These are phyloP conservation scores for Rhabdomys dilectus DNA, from an alignment of 2,113 vertebrate species.

Conservation along the genomic window DNA sequence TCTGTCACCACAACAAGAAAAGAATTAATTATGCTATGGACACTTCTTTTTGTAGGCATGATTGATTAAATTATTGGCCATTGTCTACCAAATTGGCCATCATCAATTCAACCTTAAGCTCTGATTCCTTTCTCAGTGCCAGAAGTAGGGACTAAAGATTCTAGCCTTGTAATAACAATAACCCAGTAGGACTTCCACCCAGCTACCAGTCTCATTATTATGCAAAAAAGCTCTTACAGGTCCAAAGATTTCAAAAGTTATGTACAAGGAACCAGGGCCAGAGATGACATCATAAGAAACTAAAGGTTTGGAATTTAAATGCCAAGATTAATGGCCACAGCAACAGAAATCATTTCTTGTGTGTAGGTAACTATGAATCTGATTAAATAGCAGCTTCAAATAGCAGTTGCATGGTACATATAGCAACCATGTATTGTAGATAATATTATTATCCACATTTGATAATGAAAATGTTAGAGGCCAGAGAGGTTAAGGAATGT, in stretches of 20 bases:
- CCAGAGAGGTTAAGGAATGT: conserved; percentile 7
- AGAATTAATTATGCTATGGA: background rate
- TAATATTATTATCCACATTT: background rate
- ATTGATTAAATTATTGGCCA: background rate
- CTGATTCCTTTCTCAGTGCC: background rate
- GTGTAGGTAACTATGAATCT: background rate
- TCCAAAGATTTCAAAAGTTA: background rate
- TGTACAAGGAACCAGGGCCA: background rate
- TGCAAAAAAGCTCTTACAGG: background rate
- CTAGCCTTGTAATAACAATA: background rate
- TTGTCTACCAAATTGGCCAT: background rate
- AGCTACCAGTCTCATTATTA: background rate
- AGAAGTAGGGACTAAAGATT: background rate
- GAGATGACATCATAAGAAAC: background rate
- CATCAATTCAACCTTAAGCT: background rate
- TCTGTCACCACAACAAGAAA: background rate
- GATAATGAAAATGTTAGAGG: conserved; percentile 30
- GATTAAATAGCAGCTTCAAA: background rate
- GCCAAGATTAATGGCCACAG: background rate
- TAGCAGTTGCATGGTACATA: background rate
- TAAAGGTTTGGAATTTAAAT: background rate
- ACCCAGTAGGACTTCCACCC: background rate
- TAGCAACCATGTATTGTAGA: background rate
- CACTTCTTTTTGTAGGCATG: background rate
- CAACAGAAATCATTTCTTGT: conserved; percentile 41